These are phyloP conservation scores for Plectrocnemia conspersa DNA, from an alignment of 1,140 invertebrate species.

Conservation along the genomic window DNA sequence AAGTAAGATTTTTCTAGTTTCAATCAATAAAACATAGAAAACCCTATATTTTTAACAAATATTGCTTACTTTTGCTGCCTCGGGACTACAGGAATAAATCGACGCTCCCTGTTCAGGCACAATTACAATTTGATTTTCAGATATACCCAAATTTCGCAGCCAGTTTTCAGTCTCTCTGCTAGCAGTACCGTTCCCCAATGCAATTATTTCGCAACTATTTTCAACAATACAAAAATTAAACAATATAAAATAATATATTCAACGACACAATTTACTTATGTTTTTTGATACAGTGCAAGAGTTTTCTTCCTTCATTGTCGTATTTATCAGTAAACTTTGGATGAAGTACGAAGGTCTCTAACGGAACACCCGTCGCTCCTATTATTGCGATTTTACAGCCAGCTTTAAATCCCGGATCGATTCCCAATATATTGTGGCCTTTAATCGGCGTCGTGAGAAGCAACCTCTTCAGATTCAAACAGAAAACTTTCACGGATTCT, in stretches of 20 bases:
- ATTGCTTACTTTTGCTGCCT: constrained; percentile 67
- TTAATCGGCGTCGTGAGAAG: constrained; percentile 73
- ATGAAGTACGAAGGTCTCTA: constrained; percentile 67
- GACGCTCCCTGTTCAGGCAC: constrained; percentile 86
- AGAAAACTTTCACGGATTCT: constrained; percentile 79
- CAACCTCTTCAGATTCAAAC: constrained; percentile 76
- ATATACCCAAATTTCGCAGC: constrained; percentile 50
- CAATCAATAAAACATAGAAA: too few relatives aligned
- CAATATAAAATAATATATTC: neutral
- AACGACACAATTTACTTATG: constrained; percentile 37
- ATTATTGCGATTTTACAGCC: constrained; percentile 74
- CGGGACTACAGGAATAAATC: constrained; percentile 80
- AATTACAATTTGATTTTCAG: constrained; percentile 58
- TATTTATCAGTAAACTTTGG: constrained; percentile 48
- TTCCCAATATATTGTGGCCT: constrained; percentile 72
- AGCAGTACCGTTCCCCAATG: constrained; percentile 83
- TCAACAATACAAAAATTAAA: constrained; percentile 31
- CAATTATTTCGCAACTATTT: constrained; percentile 68
- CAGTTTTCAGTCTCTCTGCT: constrained; percentile 80
- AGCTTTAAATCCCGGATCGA: constrained; percentile 82
- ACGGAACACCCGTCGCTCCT: constrained; percentile 60
- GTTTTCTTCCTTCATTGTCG: constrained; percentile 41
- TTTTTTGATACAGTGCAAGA: constrained; percentile 40
- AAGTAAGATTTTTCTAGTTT: too few relatives aligned
- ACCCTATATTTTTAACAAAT: too few relatives aligned